Base-by-base conservation (phyloP, 2,797 vertebrate genomes). In the Gephyroberyx darwinii region DNA sequence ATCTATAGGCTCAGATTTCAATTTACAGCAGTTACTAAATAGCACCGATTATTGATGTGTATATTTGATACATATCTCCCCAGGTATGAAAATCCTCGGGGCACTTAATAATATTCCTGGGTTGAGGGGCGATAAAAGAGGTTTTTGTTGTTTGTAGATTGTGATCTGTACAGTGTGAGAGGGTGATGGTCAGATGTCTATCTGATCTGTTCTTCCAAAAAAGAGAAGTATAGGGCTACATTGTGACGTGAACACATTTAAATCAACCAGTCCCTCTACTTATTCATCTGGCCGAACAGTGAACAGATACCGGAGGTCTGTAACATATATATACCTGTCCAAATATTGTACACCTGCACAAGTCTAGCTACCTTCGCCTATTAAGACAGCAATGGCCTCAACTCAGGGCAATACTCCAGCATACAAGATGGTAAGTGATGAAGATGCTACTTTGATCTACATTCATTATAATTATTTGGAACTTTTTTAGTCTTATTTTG, bases 381-480 rank as follows among this genome's bases (percentile, higher is more conserved):
- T 67, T 57, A 48, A 76, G 73, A 74, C 66, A 71, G 71, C 82
- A 69, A 84, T 84, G 71, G 66, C 82, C 74, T 86, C 71, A 1
- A 51, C 63, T 19, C 82, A 87, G 52, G 69, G 77, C 69, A 77
- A 54, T 75, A 62, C 74, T 76, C 81, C 73, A 35, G 73, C 75
- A 13, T 81, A 86, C 91, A 92, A 84, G 85, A 95, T 97, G 97
- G 97, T 98, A 91, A 97, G 96, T 95, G 79, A 63, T 14, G 2
- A 31, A 17, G 30, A 56, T 45, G 31, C 43, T 47, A 20, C 41
- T 45, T 37, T 73, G 4, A 51, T 19, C 14, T 31, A 0, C 1
- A n/a, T 45, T 43, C 8, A 17, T 43, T 65, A 35, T 12, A 63
- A 9, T 13, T 43, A 13, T 54, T 41, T 45, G 19, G 2, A 59